These are phyloP conservation scores for Steinernema feltiae DNA, from an alignment of 1,140 invertebrate genomes.

Conservation along the genomic window DNA sequence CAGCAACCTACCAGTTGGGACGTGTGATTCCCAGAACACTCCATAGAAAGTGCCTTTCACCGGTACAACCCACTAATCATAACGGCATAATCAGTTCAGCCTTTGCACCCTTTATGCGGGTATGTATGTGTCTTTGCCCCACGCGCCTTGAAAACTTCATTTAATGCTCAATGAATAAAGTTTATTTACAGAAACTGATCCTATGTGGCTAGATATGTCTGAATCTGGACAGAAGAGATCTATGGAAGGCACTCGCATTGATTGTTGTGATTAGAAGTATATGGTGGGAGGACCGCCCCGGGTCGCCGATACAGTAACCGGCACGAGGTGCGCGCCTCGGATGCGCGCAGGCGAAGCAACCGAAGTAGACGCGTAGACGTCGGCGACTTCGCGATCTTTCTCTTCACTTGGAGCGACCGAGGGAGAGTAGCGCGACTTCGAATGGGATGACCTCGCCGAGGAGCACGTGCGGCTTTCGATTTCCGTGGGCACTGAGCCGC, in stretches of 20 bases:
- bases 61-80: neutral
- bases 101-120: neutral
- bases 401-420: neutral
- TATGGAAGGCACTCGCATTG: neutral
- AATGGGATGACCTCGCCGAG: neutral
- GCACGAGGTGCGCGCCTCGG: conserved; percentile 1
- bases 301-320: neutral
- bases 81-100: neutral
- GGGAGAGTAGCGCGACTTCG: neutral
- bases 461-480: conserved; percentile 2
- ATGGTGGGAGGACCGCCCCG: neutral
- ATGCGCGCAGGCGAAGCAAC: neutral
- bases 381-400: neutral
- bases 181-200: neutral
- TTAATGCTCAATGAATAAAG: neutral
- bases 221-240: neutral
- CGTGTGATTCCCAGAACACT: neutral
- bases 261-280: neutral
- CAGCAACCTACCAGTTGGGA: neutral
- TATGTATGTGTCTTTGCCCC: neutral
- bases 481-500: conserved; percentile 1
- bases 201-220: neutral
- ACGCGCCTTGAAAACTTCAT: neutral
- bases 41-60: neutral
- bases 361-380: conserved; percentile 2